Percentiles rank a stretch among this genome's conserved stretches.
Conservation (phyloP, 2,888 invertebrate species). For the Iphiclides podalirius region DNA sequence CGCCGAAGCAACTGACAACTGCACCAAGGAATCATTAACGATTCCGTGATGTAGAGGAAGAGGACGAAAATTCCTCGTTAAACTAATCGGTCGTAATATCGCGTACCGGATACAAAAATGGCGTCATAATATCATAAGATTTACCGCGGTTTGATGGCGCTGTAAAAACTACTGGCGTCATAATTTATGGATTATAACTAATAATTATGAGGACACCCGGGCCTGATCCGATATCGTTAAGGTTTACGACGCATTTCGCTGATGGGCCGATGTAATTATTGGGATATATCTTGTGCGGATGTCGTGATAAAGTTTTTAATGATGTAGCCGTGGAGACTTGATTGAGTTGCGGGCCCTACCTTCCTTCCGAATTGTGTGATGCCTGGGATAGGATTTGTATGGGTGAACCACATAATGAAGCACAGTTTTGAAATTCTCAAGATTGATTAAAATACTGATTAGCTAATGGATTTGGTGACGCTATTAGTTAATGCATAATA, state of each 20-base stretch:
- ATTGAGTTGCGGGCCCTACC: too few species aligned
- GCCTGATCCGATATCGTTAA: constrained; percentile 26
- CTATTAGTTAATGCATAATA: too few species aligned
- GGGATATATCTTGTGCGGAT: neutral
- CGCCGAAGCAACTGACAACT: too few species aligned
- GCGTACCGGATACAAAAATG: constrained; percentile 10
- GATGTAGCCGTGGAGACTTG: too few species aligned
- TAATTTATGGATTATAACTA: constrained; percentile 50
- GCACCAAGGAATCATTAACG: too few species aligned
- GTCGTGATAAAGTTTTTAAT: neutral
- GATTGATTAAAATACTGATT: too few species aligned
- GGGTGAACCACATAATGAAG: too few species aligned
- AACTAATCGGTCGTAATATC: constrained; percentile 1
- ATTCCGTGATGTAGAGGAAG: too few species aligned
- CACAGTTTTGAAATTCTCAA: too few species aligned
- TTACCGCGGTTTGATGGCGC: constrained; percentile 45
- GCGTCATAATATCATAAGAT: constrained; percentile 13
- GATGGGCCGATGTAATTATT: constrained; percentile 11
- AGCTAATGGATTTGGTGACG: too few species aligned
- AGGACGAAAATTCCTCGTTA: neutral
- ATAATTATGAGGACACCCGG: constrained; percentile 52
- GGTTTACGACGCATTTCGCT: constrained; percentile 8
- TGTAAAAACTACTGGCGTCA: constrained; percentile 54
- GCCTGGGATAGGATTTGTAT: too few species aligned
- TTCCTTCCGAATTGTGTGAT: too few species aligned